Conservation (phyloP, 1,140 invertebrate species). For the Thaumatotibia leucotreta region DNA sequence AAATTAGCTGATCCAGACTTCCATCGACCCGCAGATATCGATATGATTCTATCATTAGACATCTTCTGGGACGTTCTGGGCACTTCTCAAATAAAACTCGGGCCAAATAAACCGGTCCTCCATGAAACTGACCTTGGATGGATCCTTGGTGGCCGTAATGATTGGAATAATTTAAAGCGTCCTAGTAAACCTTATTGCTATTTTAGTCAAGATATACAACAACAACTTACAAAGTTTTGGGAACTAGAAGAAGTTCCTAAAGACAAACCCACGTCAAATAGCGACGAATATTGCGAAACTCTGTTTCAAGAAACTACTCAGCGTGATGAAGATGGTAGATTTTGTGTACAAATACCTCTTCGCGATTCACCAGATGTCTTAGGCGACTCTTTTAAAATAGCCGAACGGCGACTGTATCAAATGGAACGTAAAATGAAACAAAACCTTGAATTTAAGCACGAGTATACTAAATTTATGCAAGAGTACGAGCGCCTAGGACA, state of each 20-base stretch:
- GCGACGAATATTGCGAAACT: constrained; percentile 22
- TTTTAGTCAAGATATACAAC: not conserved
- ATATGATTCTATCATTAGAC: not conserved
- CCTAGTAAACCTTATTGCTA: not conserved
- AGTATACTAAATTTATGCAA: constrained; percentile 44
- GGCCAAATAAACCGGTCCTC: not conserved
- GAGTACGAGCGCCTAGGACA: constrained; percentile 56
- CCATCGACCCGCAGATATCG: not conserved
- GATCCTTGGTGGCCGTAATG: not conserved
- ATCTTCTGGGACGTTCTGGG: too few species aligned
- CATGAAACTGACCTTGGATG: not conserved
- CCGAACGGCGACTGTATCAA: constrained; percentile 25
- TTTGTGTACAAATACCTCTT: constrained; percentile 31
- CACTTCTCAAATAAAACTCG: not conserved
- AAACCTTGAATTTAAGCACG: constrained; percentile 24
- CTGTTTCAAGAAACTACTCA: constrained; percentile 23
- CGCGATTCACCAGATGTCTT: constrained; percentile 16
- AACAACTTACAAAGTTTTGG: not conserved
- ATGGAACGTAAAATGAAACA: constrained; percentile 24
- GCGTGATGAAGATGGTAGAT: constrained; percentile 25
- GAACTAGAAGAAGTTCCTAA: not conserved
- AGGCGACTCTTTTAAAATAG: constrained; percentile 28
- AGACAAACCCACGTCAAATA: not conserved
- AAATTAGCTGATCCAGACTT: constrained; percentile 2
- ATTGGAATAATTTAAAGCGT: not conserved